A percentile compares a stretch with the other conserved stretches of the same genome.
Evolutionary conservation across 2,113 vertebrate species (phyloP).

Genomic region (Crotophaga sulcirostris): DNA sequence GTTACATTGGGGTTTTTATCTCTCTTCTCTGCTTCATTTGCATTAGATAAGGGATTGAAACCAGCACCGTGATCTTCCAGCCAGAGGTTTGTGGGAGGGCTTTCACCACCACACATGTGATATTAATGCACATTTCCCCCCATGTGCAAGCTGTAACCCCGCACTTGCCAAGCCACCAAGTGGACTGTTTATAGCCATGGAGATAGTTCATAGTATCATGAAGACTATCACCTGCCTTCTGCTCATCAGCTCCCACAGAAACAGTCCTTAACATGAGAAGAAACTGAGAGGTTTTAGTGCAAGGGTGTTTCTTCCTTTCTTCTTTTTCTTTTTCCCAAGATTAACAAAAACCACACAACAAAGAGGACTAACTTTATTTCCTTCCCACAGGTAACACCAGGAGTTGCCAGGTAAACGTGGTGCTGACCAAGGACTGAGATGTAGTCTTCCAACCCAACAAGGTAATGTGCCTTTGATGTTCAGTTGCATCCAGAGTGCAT

Average conservation of each 20-base stretch:
- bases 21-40: background rate
- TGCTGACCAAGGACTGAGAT: background rate
- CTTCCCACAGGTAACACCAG: background rate
- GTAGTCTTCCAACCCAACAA: background rate
- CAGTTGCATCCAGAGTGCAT: no score
- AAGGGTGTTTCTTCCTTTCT: background rate
- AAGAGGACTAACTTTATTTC: background rate
- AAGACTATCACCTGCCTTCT: background rate
- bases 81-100: background rate
- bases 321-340: background rate
- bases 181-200: background rate
- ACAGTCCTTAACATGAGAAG: background rate
- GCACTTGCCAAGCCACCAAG: background rate
- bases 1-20: background rate
- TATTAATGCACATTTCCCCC: accelerated
- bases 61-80: background rate
- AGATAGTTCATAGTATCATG: background rate
- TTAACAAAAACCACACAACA: background rate
- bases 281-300: background rate
- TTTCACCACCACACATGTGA: background rate
- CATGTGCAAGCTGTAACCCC: background rate
- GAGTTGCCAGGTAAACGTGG: background rate
- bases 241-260: background rate
- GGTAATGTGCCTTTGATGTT: background rate
- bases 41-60: background rate